Percentiles rank a stretch among this genome's conserved stretches.
These are phyloP conservation scores for Acleris literana DNA, from an alignment of 2,888 invertebrate genomes.

Conservation along the genomic window DNA sequence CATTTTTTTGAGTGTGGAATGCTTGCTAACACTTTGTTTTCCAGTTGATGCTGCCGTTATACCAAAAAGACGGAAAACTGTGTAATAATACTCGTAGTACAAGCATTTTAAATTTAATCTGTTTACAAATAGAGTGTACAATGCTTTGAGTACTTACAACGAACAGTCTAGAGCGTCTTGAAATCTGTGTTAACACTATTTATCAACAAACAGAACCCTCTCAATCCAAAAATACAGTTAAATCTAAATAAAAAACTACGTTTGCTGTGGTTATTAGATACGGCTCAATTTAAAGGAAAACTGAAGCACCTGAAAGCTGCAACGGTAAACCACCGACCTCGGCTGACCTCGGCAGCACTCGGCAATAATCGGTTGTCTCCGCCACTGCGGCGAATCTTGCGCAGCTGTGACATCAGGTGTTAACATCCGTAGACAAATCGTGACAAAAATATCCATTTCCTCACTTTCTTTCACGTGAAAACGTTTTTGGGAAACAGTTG, in stretches of 20 bases:
- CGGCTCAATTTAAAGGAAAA: slow-evolving; percentile 56
- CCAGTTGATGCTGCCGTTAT: too few species aligned
- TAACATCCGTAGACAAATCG: slow-evolving; percentile 71
- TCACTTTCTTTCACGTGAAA: slow-evolving; percentile 37
- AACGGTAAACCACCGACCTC: slow-evolving; percentile 67
- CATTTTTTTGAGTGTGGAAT: too few species aligned
- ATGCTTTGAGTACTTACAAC: too few species aligned
- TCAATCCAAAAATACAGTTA: slow-evolving; percentile 13
- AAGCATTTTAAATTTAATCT: too few species aligned
- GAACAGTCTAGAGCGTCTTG: too few species aligned
- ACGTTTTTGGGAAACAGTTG: slow-evolving; percentile 14
- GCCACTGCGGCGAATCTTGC: slow-evolving; percentile 39
- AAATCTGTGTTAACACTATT: too few species aligned
- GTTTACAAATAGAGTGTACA: too few species aligned
- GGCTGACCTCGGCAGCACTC: slow-evolving; percentile 70
- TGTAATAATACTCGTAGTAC: too few species aligned
- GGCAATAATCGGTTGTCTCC: slow-evolving; percentile 72
- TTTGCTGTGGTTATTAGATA: slow-evolving; percentile 46
- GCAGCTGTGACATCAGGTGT: slow-evolving; percentile 66
- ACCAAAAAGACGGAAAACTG: too few species aligned
- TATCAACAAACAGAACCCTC: slow-evolving; percentile 13
- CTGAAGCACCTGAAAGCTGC: slow-evolving; percentile 49
- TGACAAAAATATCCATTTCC: slow-evolving; percentile 52
- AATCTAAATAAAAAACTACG: slow-evolving; percentile 9
- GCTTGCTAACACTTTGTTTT: too few species aligned